Conservation (phyloP, 53 echinoderm and acorn worm genomes). For the Paelopatides confundens region DNA sequence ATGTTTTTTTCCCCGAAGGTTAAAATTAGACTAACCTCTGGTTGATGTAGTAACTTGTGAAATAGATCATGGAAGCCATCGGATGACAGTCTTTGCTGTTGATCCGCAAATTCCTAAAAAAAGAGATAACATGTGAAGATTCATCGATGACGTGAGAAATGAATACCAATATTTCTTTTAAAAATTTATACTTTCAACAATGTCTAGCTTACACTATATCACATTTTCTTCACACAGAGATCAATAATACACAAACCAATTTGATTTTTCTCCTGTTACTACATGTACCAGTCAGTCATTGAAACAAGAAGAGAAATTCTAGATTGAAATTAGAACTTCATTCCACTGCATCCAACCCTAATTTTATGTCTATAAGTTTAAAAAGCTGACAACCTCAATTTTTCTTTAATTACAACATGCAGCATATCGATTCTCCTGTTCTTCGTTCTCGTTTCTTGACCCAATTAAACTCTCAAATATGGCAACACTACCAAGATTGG, state of each 20-base stretch:
- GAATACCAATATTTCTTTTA: too few relatives aligned
- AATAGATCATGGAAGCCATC: conserved; percentile 82
- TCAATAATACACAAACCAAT: background rate
- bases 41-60: conserved; percentile 83
- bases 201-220: too few relatives aligned
- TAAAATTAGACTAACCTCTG: conserved; percentile 73
- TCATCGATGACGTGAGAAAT: too few relatives aligned
- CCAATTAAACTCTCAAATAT: conserved; percentile 29
- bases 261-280: background rate
- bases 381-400: conserved; percentile 37
- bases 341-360: conserved; percentile 6
- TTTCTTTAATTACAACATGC: conserved; percentile 43
- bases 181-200: too few relatives aligned
- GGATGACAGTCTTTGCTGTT: conserved; percentile 72
- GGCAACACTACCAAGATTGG: background rate
- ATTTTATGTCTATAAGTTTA: background rate
- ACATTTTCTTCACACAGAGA: background rate
- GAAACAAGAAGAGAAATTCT: background rate
- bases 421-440: conserved; percentile 20
- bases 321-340: background rate
- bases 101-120: conserved; percentile 28
- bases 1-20: too few relatives aligned
- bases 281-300: too few relatives aligned
- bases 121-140: too few relatives aligned
- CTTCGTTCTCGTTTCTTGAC: conserved; percentile 32